These are phyloP conservation scores for Magallana nippona DNA, from an alignment of 2,888 invertebrate genomes.

Conservation along the genomic window DNA sequence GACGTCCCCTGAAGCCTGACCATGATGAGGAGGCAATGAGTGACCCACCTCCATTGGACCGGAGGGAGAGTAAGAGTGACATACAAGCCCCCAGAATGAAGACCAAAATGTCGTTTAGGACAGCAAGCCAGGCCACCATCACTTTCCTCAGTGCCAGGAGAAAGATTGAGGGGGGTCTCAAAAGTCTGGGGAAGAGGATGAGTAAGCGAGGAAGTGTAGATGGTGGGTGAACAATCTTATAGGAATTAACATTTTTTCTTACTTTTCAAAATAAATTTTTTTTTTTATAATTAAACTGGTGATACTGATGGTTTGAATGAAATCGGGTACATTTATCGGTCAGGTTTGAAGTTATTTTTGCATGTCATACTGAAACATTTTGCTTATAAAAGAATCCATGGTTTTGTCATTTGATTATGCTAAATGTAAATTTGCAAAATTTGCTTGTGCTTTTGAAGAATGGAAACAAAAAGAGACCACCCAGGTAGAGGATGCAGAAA, in stretches of 20 bases:
- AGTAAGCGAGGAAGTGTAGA: constrained; percentile 93
- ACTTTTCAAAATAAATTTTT: too few species aligned
- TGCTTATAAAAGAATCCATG: too few species aligned
- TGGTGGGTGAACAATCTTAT: constrained; percentile 61
- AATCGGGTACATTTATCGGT: too few species aligned
- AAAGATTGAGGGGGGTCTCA: constrained; percentile 93
- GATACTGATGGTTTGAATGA: too few species aligned
- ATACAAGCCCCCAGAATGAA: constrained; percentile 66
- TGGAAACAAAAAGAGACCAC: constrained; percentile 56
- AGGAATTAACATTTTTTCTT: not conserved
- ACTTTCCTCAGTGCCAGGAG: constrained; percentile 83
- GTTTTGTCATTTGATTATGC: too few species aligned
- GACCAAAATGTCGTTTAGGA: constrained; percentile 78
- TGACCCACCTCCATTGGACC: constrained; percentile 69
- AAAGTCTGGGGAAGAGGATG: constrained; percentile 82
- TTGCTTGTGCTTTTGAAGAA: constrained; percentile 47
- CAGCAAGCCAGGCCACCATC: constrained; percentile 80
- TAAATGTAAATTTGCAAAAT: too few species aligned
- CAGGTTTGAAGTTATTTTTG: too few species aligned
- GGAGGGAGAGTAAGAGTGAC: constrained; percentile 73
- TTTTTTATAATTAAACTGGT: too few species aligned
- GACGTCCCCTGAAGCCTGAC: constrained; percentile 76
- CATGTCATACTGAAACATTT: too few species aligned
- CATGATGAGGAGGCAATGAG: constrained; percentile 79
- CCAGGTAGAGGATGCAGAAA: constrained; percentile 57